phyloP scores from a whole-genome alignment of 2,113 vertebrate species.

The Phalacrocorax pelagicus region DNA sequence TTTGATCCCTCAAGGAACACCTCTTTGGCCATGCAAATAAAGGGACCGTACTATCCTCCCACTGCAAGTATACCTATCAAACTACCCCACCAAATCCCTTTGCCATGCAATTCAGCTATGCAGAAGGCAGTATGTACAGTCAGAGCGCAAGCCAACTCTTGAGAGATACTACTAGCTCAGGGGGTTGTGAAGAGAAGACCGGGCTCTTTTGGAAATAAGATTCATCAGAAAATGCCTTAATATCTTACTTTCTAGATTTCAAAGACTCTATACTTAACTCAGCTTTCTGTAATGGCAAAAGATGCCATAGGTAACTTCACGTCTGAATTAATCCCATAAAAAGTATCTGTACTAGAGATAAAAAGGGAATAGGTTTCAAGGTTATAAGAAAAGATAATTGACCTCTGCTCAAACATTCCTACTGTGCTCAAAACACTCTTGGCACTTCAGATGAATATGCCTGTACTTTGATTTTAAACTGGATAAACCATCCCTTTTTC shows the following conservation, averaged over 20 bases:
- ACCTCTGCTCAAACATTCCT: conserved; percentile 22
- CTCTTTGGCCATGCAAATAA: not conserved
- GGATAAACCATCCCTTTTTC: conserved; percentile 20
- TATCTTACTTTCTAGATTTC: conserved; percentile 9
- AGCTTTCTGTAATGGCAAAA: not conserved
- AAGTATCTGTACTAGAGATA: conserved; percentile 5
- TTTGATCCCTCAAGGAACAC: not conserved
- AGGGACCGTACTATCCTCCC: not conserved
- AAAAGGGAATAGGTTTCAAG: conserved; percentile 28
- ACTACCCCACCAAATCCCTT: not conserved
- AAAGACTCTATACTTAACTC: not conserved
- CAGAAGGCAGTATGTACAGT: not conserved
- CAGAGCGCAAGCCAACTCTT: not conserved
- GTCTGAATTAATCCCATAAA: conserved; percentile 24
- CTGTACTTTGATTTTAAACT: conserved; percentile 42
- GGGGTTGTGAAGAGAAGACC: not conserved
- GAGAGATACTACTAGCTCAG: not conserved
- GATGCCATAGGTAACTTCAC: conserved; percentile 21
- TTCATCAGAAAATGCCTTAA: not conserved
- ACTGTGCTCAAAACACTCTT: conserved; percentile 15
- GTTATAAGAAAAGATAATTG: conserved; percentile 47
- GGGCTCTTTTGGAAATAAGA: not conserved
- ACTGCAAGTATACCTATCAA: not conserved
- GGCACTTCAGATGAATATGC: conserved; percentile 26
- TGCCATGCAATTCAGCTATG: not conserved